Evolutionary conservation across 2,797 vertebrate genomes (phyloP).

Genomic region (Linurgus olivaceus): DNA sequence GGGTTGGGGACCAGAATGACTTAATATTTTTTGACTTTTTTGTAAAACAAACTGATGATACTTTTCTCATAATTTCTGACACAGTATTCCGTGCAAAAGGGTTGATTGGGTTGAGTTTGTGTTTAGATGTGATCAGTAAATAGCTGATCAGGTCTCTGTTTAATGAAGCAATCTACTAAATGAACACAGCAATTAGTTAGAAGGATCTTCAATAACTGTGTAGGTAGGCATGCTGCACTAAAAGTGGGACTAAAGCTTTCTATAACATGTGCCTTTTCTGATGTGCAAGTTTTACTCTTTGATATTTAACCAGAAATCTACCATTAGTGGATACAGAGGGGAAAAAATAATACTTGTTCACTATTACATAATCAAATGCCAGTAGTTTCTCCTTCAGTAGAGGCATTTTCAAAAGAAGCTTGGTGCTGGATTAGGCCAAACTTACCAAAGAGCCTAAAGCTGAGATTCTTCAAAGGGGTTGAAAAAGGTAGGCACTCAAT

Average conservation of each 20-base stretch:
- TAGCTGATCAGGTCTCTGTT: not conserved
- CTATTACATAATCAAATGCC: not conserved
- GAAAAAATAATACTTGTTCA: not conserved
- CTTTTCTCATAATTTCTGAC: not conserved
- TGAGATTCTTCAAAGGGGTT: not conserved
- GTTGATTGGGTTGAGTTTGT: not conserved
- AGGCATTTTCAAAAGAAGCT: not conserved
- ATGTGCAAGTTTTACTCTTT: not conserved
- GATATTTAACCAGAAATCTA: not conserved
- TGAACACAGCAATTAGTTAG: not conserved
- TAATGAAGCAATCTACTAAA: not conserved
- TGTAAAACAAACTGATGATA: not conserved
- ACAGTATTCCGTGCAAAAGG: not conserved
- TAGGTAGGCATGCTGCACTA: not conserved
- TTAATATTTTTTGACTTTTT: not conserved
- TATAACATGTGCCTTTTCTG: not conserved
- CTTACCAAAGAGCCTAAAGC: not conserved
- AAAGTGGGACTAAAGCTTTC: not conserved
- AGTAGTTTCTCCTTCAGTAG: not conserved
- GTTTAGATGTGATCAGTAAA: not conserved
- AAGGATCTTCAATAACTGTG: not conserved
- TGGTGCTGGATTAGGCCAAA: not conserved
- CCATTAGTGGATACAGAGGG: not conserved
- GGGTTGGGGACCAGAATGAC: not conserved
- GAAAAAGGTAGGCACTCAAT: not conserved